These are phyloP conservation scores for Plutomurus gul DNA, from an alignment of 1,140 invertebrate species.

Conservation along the genomic window DNA sequence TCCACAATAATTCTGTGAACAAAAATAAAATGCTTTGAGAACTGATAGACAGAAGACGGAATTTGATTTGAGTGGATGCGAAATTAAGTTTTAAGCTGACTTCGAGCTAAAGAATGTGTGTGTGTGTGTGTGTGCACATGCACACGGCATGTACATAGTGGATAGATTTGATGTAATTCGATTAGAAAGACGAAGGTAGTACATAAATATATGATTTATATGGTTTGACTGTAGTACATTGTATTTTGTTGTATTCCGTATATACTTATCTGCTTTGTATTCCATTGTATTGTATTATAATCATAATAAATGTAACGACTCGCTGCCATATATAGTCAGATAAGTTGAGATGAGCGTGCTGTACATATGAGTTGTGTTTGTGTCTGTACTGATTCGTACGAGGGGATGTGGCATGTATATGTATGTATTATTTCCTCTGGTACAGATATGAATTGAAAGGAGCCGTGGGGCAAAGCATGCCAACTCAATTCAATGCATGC, in stretches of 20 bases:
- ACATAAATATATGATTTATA: background rate
- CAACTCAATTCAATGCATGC: slow-evolving; percentile 10
- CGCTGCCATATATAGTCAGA: background rate
- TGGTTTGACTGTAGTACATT: background rate
- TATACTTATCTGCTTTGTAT: background rate
- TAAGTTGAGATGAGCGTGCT: slow-evolving; percentile 4
- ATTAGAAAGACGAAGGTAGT: background rate
- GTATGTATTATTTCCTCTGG: too few relatives aligned
- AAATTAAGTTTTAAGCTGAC: background rate
- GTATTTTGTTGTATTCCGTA: background rate
- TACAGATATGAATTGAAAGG: background rate
- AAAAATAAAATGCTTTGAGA: too few relatives aligned
- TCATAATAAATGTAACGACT: background rate
- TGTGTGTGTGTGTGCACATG: too few relatives aligned
- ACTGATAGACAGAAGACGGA: too few relatives aligned
- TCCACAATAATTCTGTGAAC: too few relatives aligned
- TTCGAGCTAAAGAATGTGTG: too few relatives aligned
- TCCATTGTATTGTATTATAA: background rate
- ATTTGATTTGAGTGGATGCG: too few relatives aligned
- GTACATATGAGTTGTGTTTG: too few relatives aligned
- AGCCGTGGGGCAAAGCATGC: slow-evolving; percentile 22
- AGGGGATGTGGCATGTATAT: too few relatives aligned
- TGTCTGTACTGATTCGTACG: too few relatives aligned
- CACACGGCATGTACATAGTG: background rate
- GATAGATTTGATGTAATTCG: slow-evolving; percentile 1